Evolutionary conservation across 2,888 invertebrate genomes (phyloP), one percentile per base, ranked within the genome.

Genomic region (Reticulitermes lucifugus): DNA sequence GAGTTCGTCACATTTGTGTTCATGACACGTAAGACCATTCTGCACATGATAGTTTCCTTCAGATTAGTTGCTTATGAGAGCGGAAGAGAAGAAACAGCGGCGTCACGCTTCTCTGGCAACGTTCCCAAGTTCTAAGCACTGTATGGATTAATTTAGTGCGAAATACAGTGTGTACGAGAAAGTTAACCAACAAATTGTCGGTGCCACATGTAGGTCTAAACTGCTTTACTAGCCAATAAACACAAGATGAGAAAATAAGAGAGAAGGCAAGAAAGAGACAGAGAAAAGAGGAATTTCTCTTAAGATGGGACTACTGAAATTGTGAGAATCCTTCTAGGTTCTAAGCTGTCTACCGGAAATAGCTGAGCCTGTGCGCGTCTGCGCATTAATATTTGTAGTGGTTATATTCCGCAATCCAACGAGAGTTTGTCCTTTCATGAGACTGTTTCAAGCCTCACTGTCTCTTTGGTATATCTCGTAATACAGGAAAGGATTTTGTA

Each of bases 131-230:
- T 29, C 75, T n/a, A 41, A 10, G 5, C 79, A 43, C 46, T 79
- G 21, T 79, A 79, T 79, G 79, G 51, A 79, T 18, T 79, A 79
- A 79, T 79, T 55, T 55, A 79, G 55, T 55, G 79, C 29, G 46
- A 70, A 70, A 75, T 9, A 75, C 43, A 6, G 35, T 43, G 22
- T 29, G 41, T 35, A 73, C 73, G 4, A 55, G 79, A 79, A 79
- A 79, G 29, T 79, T 79, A 43, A 75, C 29, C 41, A 75, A 75
- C 43, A 75, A 75, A 41, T 10, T 41, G 79, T 29, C 51, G 18
- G 79, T 55, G 51, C n/a, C 41, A 29, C 4, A 3, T 41, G 7
- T 41, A 75, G 3, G 46, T 55, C 29, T 14, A n/a, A 79, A 46
- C 55, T 55, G 46, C 46, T 55, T 79, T 29, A 51, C 79, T 29